Conservation (phyloP, 2,113 vertebrate species). For the Percopsis transmontana region DNA sequence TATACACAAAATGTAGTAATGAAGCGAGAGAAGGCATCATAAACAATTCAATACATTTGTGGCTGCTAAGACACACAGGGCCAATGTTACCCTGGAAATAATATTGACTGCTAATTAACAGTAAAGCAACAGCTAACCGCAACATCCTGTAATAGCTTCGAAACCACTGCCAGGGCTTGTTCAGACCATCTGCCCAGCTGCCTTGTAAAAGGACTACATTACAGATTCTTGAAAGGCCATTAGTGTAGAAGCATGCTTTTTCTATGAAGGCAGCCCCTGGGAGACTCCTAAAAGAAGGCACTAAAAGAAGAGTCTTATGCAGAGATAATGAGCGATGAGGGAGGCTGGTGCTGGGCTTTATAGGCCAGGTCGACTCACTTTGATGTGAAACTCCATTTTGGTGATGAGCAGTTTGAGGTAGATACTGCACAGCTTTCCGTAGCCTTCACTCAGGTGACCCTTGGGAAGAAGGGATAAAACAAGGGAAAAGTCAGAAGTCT, state of each 20-base stretch:
- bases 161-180: not conserved
- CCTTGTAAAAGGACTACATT: slow-evolving; percentile 55
- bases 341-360: slow-evolving; percentile 46
- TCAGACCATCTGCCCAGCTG: slow-evolving; percentile 23
- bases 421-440: slow-evolving; percentile 95
- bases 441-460: slow-evolving; percentile 96
- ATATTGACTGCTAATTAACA: slow-evolving; percentile 1
- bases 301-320: slow-evolving; percentile 56
- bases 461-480: slow-evolving; percentile 46
- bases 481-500: not conserved
- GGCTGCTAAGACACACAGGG: no score
- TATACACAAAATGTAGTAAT: no score
- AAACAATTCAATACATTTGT: no score
- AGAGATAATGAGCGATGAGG: slow-evolving; percentile 53
- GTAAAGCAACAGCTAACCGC: slow-evolving; percentile 15
- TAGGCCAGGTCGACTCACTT: slow-evolving; percentile 82
- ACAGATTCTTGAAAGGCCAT: slow-evolving; percentile 50
- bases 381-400: slow-evolving; percentile 98
- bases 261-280: slow-evolving; percentile 24
- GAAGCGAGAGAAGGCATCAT: no score
- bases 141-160: slow-evolving; percentile 22
- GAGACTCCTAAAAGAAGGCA: slow-evolving; percentile 39
- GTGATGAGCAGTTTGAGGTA: slow-evolving; percentile 99
- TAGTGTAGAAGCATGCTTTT: slow-evolving; percentile 49
- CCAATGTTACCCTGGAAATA: no score